Conservation (phyloP, 2,797 vertebrate species). For the Mormyrops boulengeri region DNA sequence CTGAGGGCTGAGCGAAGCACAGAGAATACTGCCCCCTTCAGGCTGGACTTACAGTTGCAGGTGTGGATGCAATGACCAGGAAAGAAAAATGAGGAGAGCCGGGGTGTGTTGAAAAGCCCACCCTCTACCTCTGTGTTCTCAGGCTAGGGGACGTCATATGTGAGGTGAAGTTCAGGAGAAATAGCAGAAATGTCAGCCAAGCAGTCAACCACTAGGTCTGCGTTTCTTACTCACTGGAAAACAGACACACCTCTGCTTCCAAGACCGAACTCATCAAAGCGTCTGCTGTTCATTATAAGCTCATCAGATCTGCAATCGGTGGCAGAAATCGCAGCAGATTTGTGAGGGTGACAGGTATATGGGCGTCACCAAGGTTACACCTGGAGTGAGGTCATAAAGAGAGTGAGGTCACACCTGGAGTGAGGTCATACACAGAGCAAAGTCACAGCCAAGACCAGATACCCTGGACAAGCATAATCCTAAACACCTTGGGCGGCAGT, state of each 20-base stretch:
- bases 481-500: background rate
- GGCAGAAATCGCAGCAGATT: background rate
- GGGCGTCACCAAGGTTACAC: background rate
- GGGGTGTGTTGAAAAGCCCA: background rate
- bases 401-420: background rate
- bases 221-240: background rate
- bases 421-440: background rate
- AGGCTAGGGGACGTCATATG: background rate
- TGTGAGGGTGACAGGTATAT: background rate
- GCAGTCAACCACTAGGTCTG: background rate
- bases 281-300: background rate
- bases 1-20: background rate
- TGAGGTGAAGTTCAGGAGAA: background rate
- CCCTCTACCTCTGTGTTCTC: background rate
- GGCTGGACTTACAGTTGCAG: conserved; percentile 34
- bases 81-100: conserved; percentile 34
- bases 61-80: conserved; percentile 53
- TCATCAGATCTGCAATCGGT: background rate
- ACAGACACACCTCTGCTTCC: background rate
- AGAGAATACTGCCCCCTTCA: conserved; percentile 21
- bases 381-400: background rate
- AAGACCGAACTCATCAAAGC: background rate
- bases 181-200: background rate
- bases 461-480: background rate
- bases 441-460: background rate